Conservation (phyloP, 2,113 vertebrate genomes). For the Ophthalmolycus amberensis region DNA sequence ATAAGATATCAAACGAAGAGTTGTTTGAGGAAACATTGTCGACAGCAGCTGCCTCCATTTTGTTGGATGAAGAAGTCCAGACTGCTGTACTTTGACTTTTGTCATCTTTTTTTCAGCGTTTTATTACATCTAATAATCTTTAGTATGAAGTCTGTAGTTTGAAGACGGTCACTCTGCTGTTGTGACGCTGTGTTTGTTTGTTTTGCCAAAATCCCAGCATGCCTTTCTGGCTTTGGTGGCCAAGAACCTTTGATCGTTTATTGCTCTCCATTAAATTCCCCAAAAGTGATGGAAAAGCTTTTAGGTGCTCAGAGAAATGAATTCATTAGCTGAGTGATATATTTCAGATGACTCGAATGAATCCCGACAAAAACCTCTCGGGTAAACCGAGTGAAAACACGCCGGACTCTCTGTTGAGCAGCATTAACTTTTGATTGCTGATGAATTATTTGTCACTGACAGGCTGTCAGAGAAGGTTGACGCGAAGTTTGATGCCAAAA, state of each 20-base stretch:
- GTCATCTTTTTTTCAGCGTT: not conserved
- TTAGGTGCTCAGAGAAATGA: slow-evolving; percentile 24
- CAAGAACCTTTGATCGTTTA: not conserved
- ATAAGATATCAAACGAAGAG: too few species aligned
- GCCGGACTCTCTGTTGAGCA: not conserved
- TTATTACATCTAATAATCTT: not conserved
- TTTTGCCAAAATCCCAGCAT: slow-evolving; percentile 23
- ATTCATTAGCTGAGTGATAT: not conserved
- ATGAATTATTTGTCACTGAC: not conserved
- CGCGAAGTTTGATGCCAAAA: not conserved
- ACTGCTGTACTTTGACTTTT: not conserved
- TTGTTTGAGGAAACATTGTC: too few species aligned
- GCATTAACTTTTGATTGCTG: not conserved
- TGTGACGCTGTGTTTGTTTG: not conserved
- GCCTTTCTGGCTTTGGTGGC: not conserved
- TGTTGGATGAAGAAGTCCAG: not conserved
- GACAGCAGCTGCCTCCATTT: not conserved
- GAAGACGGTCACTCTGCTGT: not conserved
- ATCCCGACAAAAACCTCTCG: not conserved
- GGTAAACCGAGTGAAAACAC: not conserved
- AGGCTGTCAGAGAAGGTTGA: too few species aligned
- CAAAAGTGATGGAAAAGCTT: slow-evolving; percentile 2
- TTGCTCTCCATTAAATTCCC: not conserved
- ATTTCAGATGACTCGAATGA: not conserved
- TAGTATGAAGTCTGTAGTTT: not conserved